Evolutionary conservation across 2,113 vertebrate genomes (phyloP), one percentile per base, ranked within the genome.

Genomic region (Brachirus orientalis): DNA sequence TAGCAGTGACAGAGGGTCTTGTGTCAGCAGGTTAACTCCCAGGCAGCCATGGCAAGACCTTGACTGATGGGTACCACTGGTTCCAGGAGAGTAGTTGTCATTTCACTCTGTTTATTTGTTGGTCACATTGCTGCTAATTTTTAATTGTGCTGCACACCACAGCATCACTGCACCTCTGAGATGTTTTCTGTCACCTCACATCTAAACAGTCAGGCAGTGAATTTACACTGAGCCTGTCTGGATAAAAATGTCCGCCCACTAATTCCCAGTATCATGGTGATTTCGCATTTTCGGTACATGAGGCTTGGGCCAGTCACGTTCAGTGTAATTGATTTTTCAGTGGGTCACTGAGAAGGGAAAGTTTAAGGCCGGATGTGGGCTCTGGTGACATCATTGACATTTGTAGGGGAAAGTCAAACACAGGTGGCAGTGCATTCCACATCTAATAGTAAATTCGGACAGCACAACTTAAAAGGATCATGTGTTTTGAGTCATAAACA

Each of bases 341-440:
- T 14, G 10, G 82, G 68, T 80, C 56, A 72, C 60, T 1, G 35
- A 12, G 36, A 54, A 52, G 61, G 38, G 41, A 65, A 69, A 9
- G 58, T 63, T 72, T 50, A 54, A 58, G 57, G 63, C 68, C n/a
- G 43, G 65, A 65, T 57, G 45, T 44, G 43, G 54, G 63, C 35
- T 44, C n/a, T 2, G 41, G 64, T 77, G 76, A 84, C 61, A 87
- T 70, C 63, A 80, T 45, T 88, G 82, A 79, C 81, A 85, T 85
- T 83, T 82, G 52, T 66, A 78, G 75, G 75, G 81, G 68, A 75
- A 79, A 87, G 86, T 83, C 72, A 77, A 86, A 53, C 55, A 50
- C 40, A 17, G 12, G 60, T 77, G 73, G 77, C 52, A 18, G 57
- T 62, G 45, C 19, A 65, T 70, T 77, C 43, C 37, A 55, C 22